Evolutionary conservation across 2,797 vertebrate genomes (phyloP), one percentile per base, ranked within the genome.

Genomic region (Acipenser transmontanus): DNA sequence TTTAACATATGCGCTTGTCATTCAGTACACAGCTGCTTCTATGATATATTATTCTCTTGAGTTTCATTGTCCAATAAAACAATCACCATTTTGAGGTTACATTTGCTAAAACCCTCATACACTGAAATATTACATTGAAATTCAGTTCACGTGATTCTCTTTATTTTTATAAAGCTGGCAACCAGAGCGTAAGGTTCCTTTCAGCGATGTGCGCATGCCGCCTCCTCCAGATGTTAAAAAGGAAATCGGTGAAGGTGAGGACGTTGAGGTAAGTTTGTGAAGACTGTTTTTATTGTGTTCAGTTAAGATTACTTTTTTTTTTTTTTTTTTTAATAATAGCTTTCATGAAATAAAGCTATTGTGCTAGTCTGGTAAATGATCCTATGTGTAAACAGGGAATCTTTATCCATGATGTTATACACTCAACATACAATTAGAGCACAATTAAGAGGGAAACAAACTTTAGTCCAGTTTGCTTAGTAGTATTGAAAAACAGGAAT

Each of bases 131-230:
- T 13, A 1, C 64, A 8, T 52, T 62, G 50, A 71, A 64, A 62
- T 9, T 56, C 17, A 17, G 17, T 17, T 17, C 17, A 17, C 17
- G 17, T 17, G 17, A 17, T 17, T 17, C 17, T 17, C 1, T 17
- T 56, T 17, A 62, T 68, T 65, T 66, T 70, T 70, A 69, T 84
- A 8, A 73, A 99, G 97, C 72, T 99, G 97, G 97, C 97, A 99
- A 70, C 97, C 97, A 74, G 95, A 98, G 78, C 95, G 96, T 79
- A 95, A 98, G 85, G 95, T 98, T 81, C 96, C 96, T 76, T 99
- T 99, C 76, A 87, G 80, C 77, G 96, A 99, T 78, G 93, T 99
- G 81, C 91, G 97, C 77, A 85, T 98, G 88, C 95, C 93, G 47
- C 95, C 97, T 68, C 90, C 94, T 52, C 84, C 91, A 69, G 95